phyloP scores from a whole-genome alignment of 2,113 vertebrate genomes.

The Choloepus hoffmanni region DNA sequence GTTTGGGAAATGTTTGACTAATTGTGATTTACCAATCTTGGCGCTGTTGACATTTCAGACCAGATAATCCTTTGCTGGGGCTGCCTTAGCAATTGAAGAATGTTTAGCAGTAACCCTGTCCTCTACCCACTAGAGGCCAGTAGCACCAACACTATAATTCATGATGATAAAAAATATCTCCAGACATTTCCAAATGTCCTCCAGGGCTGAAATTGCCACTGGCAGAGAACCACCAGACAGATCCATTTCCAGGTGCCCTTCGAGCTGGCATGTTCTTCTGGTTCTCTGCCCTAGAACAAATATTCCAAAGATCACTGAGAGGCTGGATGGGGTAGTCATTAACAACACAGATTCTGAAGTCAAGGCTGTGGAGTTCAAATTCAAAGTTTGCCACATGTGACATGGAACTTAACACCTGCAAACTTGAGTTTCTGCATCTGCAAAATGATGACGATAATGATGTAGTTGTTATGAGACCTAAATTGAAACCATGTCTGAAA shows the following conservation, averaged over 20 bases:
- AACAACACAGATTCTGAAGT: neutral
- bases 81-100: neutral
- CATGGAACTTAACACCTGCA: neutral
- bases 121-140: neutral
- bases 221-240: neutral
- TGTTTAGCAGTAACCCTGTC: neutral
- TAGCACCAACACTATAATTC: neutral
- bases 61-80: neutral
- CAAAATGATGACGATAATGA: neutral
- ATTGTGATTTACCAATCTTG: neutral
- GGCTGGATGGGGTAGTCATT: neutral
- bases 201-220: neutral
- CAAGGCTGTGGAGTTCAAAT: neutral
- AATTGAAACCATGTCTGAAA: neutral
- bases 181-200: neutral
- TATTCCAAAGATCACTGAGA: no score
- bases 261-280: neutral
- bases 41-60: neutral
- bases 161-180: neutral
- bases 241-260: neutral
- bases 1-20: neutral
- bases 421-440: neutral
- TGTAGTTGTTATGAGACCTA: neutral
- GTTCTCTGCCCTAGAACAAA: neutral
- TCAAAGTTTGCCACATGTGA: neutral